Percentiles rank a stretch among this genome's conserved stretches.
Evolutionary conservation across 2,113 vertebrate species (phyloP).

Genomic region (Dryoscopus gambensis): DNA sequence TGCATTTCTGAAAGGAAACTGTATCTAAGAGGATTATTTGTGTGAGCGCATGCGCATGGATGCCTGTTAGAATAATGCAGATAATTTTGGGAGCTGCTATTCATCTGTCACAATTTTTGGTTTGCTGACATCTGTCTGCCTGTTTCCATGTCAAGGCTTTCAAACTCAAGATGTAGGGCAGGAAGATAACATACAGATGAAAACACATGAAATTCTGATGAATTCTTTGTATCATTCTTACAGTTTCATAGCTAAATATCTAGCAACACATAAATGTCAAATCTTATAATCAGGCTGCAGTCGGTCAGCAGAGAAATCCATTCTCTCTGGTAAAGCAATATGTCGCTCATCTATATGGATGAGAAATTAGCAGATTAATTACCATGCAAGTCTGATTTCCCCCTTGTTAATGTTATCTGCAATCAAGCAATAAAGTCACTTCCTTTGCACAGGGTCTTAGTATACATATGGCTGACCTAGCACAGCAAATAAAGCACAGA

Average conservation of each 20-base stretch:
- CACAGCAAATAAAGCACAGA: not conserved
- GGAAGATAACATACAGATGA: not conserved
- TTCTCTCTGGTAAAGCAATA: not conserved
- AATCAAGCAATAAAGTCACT: not conserved
- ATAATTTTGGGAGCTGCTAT: not conserved
- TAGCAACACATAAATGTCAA: not conserved
- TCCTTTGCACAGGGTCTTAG: not conserved
- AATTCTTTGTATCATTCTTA: not conserved
- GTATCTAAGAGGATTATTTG: not conserved
- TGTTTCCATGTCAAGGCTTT: not conserved
- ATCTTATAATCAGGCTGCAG: not conserved
- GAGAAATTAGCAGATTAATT: slow-evolving; percentile 1
- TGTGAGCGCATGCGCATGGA: not conserved
- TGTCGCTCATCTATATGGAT: not conserved
- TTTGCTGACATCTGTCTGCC: not conserved
- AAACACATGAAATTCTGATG: not conserved
- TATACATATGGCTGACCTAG: not conserved
- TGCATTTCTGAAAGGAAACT: not conserved
- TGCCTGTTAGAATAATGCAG: not conserved
- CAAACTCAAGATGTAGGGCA: not conserved
- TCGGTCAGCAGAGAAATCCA: not conserved
- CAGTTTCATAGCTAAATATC: not conserved
- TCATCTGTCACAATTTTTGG: not conserved
- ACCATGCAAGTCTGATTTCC: not conserved
- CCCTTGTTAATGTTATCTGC: not conserved